Evolutionary conservation across 2,797 vertebrate genomes (phyloP).

Genomic region (Bucorvus abyssinicus): DNA sequence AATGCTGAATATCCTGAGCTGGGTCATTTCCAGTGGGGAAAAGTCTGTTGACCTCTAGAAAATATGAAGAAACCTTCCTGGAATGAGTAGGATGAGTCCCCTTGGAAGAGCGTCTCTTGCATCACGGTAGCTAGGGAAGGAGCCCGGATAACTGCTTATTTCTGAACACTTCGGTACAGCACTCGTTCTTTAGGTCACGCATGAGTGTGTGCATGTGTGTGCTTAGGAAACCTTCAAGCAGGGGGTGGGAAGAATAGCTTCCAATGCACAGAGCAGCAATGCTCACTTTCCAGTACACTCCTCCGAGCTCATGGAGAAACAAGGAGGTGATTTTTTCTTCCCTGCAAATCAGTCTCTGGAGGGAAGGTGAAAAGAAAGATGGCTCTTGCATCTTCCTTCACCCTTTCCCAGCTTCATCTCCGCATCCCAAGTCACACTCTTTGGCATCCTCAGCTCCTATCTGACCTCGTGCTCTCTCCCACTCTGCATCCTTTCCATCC

Average conservation of each 20-base stretch:
- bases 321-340: neutral
- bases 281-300: neutral
- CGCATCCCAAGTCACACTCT: neutral
- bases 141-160: neutral
- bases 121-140: accelerated
- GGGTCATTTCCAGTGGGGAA: neutral
- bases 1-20: neutral
- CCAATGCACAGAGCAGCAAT: neutral
- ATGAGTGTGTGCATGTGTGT: neutral
- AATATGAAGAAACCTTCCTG: neutral
- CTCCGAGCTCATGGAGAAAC: neutral
- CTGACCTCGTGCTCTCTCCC: neutral
- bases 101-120: neutral
- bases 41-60: neutral
- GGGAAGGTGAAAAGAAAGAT: neutral
- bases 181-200: neutral
- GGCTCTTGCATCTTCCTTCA: neutral
- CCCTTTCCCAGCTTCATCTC: neutral
- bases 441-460: neutral
- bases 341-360: neutral
- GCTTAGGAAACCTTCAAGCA: neutral
- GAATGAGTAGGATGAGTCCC: neutral
- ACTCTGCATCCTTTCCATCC: neutral
- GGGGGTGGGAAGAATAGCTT: neutral
- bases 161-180: neutral